These are phyloP conservation scores for Hypena proboscidalis DNA, from an alignment of 2,888 invertebrate genomes.

Conservation along the genomic window DNA sequence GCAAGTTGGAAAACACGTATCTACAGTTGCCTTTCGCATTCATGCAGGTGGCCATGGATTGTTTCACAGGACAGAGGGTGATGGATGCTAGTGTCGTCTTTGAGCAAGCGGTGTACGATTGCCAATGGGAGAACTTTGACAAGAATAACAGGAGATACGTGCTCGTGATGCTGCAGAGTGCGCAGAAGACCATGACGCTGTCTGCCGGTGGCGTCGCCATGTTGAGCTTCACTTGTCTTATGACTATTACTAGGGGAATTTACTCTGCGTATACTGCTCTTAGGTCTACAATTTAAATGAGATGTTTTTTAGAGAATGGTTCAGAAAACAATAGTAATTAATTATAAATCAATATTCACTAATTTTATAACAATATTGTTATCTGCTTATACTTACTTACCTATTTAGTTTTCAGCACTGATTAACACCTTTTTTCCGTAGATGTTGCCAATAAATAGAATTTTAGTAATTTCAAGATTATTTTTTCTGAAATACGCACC, in stretches of 20 bases:
- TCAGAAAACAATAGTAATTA: not conserved
- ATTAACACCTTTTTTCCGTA: too few species aligned
- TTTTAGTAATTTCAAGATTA: too few species aligned
- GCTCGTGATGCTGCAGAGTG: slow-evolving; percentile 55
- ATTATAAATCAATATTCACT: not conserved
- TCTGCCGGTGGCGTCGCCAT: slow-evolving; percentile 63
- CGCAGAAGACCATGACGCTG: slow-evolving; percentile 61
- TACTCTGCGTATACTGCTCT: slow-evolving; percentile 67
- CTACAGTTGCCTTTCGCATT: slow-evolving; percentile 40
- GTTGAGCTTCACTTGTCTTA: slow-evolving; percentile 56
- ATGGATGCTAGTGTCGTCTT: slow-evolving; percentile 59
- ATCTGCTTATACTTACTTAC: too few species aligned
- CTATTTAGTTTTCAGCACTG: too few species aligned
- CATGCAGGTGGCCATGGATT: slow-evolving; percentile 56
- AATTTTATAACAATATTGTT: not conserved
- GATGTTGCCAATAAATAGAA: too few species aligned
- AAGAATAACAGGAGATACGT: slow-evolving; percentile 58
- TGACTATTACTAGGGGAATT: slow-evolving; percentile 57
- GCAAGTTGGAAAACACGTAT: slow-evolving; percentile 53
- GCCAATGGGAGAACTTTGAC: slow-evolving; percentile 69
- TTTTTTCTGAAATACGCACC: too few species aligned
- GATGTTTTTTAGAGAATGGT: too few species aligned
- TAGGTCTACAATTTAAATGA: slow-evolving; percentile 46
- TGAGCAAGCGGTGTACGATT: slow-evolving; percentile 59
- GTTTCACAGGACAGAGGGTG: slow-evolving; percentile 61